Evolutionary conservation across 2,888 invertebrate species (phyloP).

Genomic region (Cistogaster globosa): DNA sequence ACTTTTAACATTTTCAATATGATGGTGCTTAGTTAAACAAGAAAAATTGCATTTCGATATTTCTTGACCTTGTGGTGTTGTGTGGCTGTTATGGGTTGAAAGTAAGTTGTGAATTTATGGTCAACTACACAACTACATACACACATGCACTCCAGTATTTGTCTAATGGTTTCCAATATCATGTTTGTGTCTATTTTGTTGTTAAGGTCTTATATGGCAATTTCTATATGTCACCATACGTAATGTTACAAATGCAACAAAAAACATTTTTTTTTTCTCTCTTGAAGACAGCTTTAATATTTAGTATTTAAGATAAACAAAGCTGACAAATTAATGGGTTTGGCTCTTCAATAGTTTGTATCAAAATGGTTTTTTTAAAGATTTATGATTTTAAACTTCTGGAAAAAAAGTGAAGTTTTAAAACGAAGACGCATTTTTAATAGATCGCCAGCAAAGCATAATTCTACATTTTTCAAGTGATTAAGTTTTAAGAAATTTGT

Average conservation of each 20-base stretch:
- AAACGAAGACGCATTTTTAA: no score
- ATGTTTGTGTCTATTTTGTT: neutral
- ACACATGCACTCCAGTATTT: slow-evolving; percentile 18
- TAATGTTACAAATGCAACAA: slow-evolving; percentile 18
- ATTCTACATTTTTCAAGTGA: no score
- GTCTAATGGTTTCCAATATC: slow-evolving; percentile 43
- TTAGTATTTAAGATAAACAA: slow-evolving; percentile 8
- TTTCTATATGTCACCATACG: slow-evolving; percentile 48
- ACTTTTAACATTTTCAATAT: slow-evolving; percentile 47
- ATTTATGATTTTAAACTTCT: no score
- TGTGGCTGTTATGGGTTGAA: slow-evolving; percentile 35
- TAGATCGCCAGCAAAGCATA: no score
- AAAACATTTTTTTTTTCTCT: neutral
- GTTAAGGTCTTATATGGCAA: slow-evolving; percentile 53
- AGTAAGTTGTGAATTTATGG: slow-evolving; percentile 60
- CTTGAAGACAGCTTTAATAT: slow-evolving; percentile 2
- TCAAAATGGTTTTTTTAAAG: no score
- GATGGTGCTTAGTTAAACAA: slow-evolving; percentile 24
- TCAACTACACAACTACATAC: slow-evolving; percentile 36
- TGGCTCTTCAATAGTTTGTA: neutral
- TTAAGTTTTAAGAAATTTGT: no score
- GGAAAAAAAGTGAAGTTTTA: no score
- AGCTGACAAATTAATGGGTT: slow-evolving; percentile 31
- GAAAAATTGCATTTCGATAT: slow-evolving; percentile 34
- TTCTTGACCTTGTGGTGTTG: slow-evolving; percentile 60